These are phyloP conservation scores for Apis dorsata DNA, from an alignment of 1,140 invertebrate species.

Conservation along the genomic window DNA sequence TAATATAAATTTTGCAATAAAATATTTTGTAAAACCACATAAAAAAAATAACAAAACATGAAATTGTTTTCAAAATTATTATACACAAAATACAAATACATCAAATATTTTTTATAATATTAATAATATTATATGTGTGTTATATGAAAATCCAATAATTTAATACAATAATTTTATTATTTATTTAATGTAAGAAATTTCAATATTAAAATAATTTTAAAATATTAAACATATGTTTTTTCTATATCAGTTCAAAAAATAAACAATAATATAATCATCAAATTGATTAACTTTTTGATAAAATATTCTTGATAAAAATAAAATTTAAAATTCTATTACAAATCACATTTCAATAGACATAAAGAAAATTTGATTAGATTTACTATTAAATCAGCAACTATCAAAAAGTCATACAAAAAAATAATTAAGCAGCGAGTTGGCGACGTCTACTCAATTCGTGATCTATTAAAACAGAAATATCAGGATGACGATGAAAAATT, in stretches of 20 bases:
- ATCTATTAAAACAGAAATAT: constrained; percentile 69
- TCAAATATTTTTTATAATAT: background rate
- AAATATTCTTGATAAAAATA: background rate
- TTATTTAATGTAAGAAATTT: background rate
- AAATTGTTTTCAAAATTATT: background rate
- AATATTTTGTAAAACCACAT: background rate
- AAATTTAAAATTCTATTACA: background rate
- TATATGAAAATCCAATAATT: background rate
- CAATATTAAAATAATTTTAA: background rate
- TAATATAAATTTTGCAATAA: constrained; percentile 8
- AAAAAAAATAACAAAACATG: constrained; percentile 10
- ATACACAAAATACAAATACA: background rate
- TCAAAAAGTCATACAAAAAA: background rate
- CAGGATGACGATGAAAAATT: constrained; percentile 68
- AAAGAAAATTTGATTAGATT: background rate
- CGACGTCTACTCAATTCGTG: constrained; percentile 71
- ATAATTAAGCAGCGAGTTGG: constrained; percentile 68
- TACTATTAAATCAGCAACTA: background rate
- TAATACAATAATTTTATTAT: background rate
- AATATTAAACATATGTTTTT: background rate
- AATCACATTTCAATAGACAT: background rate
- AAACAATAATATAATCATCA: background rate
- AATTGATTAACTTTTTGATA: background rate
- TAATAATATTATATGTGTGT: background rate
- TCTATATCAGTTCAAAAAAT: background rate